Base-by-base conservation (phyloP, 2,797 vertebrate species). In the Manis crassicaudata region DNA sequence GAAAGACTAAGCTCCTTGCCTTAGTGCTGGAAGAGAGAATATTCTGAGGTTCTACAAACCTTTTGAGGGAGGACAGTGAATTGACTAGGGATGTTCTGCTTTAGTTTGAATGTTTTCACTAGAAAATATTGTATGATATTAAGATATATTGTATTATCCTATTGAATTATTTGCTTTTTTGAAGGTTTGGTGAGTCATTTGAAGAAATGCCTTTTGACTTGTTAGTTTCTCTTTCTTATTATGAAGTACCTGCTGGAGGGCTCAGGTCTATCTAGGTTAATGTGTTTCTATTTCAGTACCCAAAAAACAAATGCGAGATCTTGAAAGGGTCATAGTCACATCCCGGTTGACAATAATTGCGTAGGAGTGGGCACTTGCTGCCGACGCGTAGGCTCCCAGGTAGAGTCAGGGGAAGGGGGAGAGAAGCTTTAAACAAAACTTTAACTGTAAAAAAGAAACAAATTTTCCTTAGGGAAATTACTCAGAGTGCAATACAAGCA, bases 381-480 rank as follows among this genome's bases (percentile, higher is more conserved):
- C 60, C 75, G 29, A 77, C 77, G 54, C 54, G 25, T 8, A 35
- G 60, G 82, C 40, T 67, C 32, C 3, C 5, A 17, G 9, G 81
- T 23, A 37, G 43, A 88, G 73, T 21, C 35, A 37, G 37, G 16
- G 14, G 52, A 35, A 37, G 40, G 7, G 58, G 50, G 25, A 8
- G n/a, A 56, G 32, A 60, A 54, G 75, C 43, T 92, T 93, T 95
- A 89, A 92, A 94, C 90, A 94, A 96, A 92, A 94, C 37, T 90
- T 79, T 68, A 96, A 94, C 96, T 97, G 94, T 96, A 97, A 97
- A 96, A 97, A 96, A 88, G 90, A 98, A 98, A 91, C 85, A 86
- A 72, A 46, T 97, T 97, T 96, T 88, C 96, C 94, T 89, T 32
- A 82, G 97, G 97, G 96, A 98, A 98, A 98, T 97, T 97, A 96